Base-by-base conservation (phyloP, 2,113 vertebrate species). In the Petaurus breviceps region DNA sequence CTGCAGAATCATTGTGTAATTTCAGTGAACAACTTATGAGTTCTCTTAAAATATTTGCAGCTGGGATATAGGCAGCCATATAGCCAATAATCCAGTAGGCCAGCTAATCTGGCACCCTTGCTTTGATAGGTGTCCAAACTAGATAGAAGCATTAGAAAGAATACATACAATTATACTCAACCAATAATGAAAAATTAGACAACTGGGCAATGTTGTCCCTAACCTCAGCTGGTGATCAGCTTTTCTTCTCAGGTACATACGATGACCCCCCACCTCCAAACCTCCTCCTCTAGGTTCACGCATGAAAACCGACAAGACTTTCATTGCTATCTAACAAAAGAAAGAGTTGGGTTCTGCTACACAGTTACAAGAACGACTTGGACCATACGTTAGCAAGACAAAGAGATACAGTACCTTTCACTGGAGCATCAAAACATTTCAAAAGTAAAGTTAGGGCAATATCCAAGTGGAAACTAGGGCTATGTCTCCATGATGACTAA, bases 61-160 rank as follows among this genome's bases (percentile, higher is more conserved):
- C 92, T 98, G 94, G 95, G 94, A 96, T 50, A 91, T 37, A 91
- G 68, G 28, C 31, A 95, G 89, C 94, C 51, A 10, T 90, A 96
- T 96, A 95, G 92, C 54, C 97, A 96, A 97, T 94, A 97, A 96
- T 91, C 92, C 94, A 96, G 94, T 94, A 96, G 92, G 90, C 92
- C 93, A 92, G 92, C 84, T 97, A 96, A 97, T 97, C 96, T 97
- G 96, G 96, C 97, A 97, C 57, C 53, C 93, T 98, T n/a, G 89
- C 93, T 97, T 97, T 97, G 96, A 96, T 94, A 96, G 95, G 96
- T 98, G 94, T 97, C 94, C 97, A 96, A 96, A 97, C 26, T 49
- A 97, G 90, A 97, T 77, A 97, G 95, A 96, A 14, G 37, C 92
- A 96, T 97, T 96, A 96, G 51, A 97, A 90, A 61, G 95, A 96